These are phyloP conservation scores for Spermophilus dauricus DNA, from an alignment of 2,113 vertebrate species.

Conservation along the genomic window DNA sequence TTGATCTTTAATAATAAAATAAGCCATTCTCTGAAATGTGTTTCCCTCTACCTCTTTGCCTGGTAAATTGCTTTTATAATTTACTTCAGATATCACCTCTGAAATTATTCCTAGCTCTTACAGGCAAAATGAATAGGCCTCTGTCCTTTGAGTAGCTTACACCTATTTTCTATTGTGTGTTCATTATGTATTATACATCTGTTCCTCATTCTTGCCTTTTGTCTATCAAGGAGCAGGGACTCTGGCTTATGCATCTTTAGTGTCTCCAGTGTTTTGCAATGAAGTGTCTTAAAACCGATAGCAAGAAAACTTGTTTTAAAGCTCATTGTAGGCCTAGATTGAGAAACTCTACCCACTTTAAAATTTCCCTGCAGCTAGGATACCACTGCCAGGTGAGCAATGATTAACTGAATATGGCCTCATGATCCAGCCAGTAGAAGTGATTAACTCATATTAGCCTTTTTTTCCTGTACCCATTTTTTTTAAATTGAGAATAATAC, in stretches of 20 bases:
- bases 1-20: conserved; percentile 13
- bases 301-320: neutral
- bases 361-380: neutral
- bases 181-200: neutral
- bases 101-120: neutral
- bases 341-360: neutral
- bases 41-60: neutral
- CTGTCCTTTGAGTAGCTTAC: neutral
- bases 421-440: neutral
- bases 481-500: neutral
- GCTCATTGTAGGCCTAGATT: neutral
- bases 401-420: neutral
- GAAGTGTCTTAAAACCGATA: neutral
- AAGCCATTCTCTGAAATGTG: neutral
- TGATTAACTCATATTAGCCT: neutral
- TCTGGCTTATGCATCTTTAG: neutral
- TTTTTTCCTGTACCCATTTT: neutral
- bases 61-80: conserved; percentile 15
- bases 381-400: neutral
- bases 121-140: neutral
- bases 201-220: neutral
- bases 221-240: neutral
- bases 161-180: neutral
- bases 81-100: neutral
- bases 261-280: neutral